These are phyloP conservation scores for Ctenicera cuprea DNA, from an alignment of 2,888 invertebrate genomes.

Conservation along the genomic window DNA sequence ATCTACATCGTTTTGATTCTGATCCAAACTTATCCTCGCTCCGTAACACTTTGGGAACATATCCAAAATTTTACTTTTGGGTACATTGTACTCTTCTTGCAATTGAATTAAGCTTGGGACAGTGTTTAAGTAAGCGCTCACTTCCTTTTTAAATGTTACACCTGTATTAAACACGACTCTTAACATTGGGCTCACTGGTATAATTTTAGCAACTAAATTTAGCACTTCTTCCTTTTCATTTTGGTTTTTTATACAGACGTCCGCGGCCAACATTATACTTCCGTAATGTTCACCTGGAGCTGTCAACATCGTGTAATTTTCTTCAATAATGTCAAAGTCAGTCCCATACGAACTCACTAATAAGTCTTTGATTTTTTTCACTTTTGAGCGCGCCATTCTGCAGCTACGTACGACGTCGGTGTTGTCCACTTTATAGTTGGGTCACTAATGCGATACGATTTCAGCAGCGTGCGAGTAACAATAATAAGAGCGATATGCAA, in stretches of 20 bases:
- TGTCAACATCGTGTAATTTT: conserved; percentile 71
- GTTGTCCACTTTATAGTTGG: conserved; percentile 29
- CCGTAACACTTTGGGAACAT: conserved; percentile 76
- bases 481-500: conserved; percentile 35
- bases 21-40: conserved; percentile 72
- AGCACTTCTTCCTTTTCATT: conserved; percentile 66
- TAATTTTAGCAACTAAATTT: conserved; percentile 76
- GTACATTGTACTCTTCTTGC: conserved; percentile 72
- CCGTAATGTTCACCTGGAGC: conserved; percentile 80
- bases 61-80: conserved; percentile 70
- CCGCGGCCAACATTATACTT: conserved; percentile 74
- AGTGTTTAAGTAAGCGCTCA: conserved; percentile 74
- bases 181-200: conserved; percentile 75
- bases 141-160: conserved; percentile 77
- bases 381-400: conserved; percentile 64
- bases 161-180: conserved; percentile 75
- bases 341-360: conserved; percentile 62
- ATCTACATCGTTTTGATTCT: conserved; percentile 71
- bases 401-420: background rate
- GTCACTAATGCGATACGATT: conserved; percentile 33
- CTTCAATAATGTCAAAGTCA: conserved; percentile 68
- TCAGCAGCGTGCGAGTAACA: conserved; percentile 23
- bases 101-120: conserved; percentile 73
- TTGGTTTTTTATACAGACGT: conserved; percentile 65
- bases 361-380: conserved; percentile 65